phyloP scores from a whole-genome alignment of 1,140 invertebrate genomes.

The Coelopa frigida region DNA sequence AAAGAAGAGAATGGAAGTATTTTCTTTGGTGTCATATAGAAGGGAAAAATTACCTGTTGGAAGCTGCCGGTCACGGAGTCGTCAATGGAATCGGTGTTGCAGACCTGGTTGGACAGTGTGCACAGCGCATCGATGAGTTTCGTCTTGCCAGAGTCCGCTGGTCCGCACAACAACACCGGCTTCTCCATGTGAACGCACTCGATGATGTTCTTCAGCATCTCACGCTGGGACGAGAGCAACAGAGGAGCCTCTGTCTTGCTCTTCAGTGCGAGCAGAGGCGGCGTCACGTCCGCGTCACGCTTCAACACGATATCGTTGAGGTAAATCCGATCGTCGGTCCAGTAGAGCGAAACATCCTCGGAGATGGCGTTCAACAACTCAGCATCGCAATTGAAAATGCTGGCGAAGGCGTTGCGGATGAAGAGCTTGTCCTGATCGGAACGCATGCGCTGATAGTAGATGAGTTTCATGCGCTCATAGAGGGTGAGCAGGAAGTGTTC shows the following conservation, averaged over 20 bases:
- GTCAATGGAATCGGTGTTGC: conserved; percentile 40
- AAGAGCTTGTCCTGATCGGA: conserved; percentile 36
- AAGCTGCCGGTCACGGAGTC: conserved; percentile 44
- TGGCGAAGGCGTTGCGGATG: conserved; percentile 31
- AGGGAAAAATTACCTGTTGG: conserved; percentile 38
- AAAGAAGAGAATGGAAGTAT: conserved; percentile 17
- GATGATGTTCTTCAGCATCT: conserved; percentile 35
- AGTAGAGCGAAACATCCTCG: conserved; percentile 38
- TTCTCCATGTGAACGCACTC: conserved; percentile 41
- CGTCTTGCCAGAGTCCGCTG: conserved; percentile 40
- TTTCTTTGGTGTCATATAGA: no score
- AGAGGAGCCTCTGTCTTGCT: conserved; percentile 24
- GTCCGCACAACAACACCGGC: conserved; percentile 35
- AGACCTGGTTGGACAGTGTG: conserved; percentile 30
- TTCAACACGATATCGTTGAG: conserved; percentile 35
- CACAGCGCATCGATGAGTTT: conserved; percentile 39
- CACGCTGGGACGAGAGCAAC: conserved; percentile 28
- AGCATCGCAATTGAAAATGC: conserved; percentile 32
- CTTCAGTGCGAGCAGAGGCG: not conserved
- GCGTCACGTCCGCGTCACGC: conserved; percentile 12
- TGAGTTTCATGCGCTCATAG: conserved; percentile 42
- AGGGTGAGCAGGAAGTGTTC: conserved; percentile 30
- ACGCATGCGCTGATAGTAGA: conserved; percentile 43
- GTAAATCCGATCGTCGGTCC: conserved; percentile 36
- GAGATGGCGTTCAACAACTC: conserved; percentile 29